Evolutionary conservation across 2,113 vertebrate genomes (phyloP).

Genomic region (Notarius lentiginosus): DNA sequence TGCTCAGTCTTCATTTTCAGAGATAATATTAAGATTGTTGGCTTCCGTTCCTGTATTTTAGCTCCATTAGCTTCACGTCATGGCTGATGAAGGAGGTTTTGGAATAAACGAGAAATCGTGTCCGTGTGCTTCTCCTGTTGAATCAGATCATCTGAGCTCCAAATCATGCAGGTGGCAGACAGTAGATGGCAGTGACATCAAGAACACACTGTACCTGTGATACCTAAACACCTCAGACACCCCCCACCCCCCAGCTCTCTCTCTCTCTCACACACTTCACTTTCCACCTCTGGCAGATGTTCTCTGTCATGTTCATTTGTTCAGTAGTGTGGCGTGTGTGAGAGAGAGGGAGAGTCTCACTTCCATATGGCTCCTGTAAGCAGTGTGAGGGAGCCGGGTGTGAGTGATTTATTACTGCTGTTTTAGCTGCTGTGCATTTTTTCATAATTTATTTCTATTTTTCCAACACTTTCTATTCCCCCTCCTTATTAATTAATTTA

Average conservation of each 20-base stretch:
- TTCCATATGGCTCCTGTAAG: conserved; percentile 34
- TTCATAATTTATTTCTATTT: background rate
- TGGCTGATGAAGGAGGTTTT: background rate
- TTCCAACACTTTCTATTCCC: background rate
- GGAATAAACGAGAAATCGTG: background rate
- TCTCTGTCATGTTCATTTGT: background rate
- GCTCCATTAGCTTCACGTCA: background rate
- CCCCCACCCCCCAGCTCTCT: background rate
- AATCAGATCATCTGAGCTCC: background rate
- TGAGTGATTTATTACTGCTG: conserved; percentile 38
- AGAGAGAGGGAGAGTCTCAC: background rate
- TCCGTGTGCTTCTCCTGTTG: background rate
- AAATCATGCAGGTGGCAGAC: background rate
- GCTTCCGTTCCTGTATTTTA: background rate
- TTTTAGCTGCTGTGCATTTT: background rate
- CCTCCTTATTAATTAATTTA: background rate
- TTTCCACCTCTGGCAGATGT: conserved; percentile 3
- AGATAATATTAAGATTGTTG: background rate
- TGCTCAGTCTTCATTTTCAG: background rate
- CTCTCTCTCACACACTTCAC: background rate
- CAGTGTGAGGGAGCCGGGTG: background rate
- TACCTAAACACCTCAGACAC: background rate
- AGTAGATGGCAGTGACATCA: background rate
- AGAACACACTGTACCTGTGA: background rate
- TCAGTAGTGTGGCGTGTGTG: background rate